Conservation (phyloP, 2,888 invertebrate species). For the Drepana falcataria region DNA sequence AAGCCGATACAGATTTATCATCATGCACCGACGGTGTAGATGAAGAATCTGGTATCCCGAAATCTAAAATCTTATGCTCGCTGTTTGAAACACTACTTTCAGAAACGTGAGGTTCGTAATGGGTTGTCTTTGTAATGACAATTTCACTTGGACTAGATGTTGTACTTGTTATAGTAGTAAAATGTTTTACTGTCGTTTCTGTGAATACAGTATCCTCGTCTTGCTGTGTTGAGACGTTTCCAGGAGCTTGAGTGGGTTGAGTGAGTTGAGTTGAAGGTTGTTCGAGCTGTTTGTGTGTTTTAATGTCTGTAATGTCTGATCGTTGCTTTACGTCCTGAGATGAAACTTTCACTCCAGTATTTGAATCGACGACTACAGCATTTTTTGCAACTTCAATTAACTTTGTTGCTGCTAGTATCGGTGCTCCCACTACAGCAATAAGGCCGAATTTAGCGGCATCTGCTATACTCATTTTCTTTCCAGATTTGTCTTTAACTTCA, state of each 20-base stretch:
- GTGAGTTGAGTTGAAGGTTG: constrained; percentile 25
- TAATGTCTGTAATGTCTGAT: constrained; percentile 78
- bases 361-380: constrained; percentile 83
- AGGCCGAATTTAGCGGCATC: constrained; percentile 89
- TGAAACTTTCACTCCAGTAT: constrained; percentile 84
- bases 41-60: constrained; percentile 19
- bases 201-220: constrained; percentile 5
- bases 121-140: constrained; percentile 29
- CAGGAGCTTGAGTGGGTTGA: constrained; percentile 20
- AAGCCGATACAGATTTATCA: constrained; percentile 52
- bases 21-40: constrained; percentile 29
- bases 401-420: constrained; percentile 83
- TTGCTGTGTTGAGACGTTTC: constrained; percentile 1
- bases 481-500: constrained; percentile 81
- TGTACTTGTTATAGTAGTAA: constrained; percentile 18
- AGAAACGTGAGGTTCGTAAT: constrained; percentile 31
- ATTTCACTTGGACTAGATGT: constrained; percentile 23
- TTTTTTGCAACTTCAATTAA: constrained; percentile 81
- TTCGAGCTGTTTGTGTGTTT: constrained; percentile 42
- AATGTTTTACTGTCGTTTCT: constrained; percentile 17
- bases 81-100: constrained; percentile 23
- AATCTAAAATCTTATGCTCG: constrained; percentile 31
- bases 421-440: constrained; percentile 85
- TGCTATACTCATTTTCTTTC: constrained; percentile 82
- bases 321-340: constrained; percentile 85